Base-by-base conservation (phyloP, 2,888 invertebrate species). In the Pyrgus malvae region DNA sequence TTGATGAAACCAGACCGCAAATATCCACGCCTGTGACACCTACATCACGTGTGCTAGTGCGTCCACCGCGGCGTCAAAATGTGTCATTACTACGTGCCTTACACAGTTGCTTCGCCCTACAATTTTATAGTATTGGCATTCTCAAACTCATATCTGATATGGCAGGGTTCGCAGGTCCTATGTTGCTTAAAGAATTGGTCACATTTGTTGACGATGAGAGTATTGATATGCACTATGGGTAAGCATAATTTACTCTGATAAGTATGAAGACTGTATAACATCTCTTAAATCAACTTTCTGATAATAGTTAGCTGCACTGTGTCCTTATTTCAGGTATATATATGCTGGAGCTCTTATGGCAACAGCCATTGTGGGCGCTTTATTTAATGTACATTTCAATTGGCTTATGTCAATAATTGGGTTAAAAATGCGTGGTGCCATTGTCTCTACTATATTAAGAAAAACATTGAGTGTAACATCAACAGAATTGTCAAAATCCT, bases 331-430 rank as follows among this genome's bases (percentile, higher is more conserved):
- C 29, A 90, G 89, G 12, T 90, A 91, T 63, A 62, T 76, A 25
- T 91, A 88, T 68, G 87, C 88, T 7, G 80, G 72, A n/a, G 76
- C 77, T 5, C 73, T 91, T 9, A 69, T 87, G 40, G 61, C 86
- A 71, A 72, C 83, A 90, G 95, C 94, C 0, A 58, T 90, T 9
- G 62, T 81, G 41, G 74, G 80, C 48, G 93, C 98, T 0, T 81
- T 98, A 49, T 95, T 95, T 70, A 95, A 94, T 59, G 93, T 95
- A 0, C 98, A 99, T 76, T 99, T 98, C 81, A 96, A 95, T 74
- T 98, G 98, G 92, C 91, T 93, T 58, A 95, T 98, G 93, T 92
- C 94, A 0, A 86, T 96, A 66, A 93, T 98, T 14, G 95, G 95
- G 2, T 91, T 98, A 64, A 97, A 97, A 87, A 95, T 99, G 86